These are phyloP conservation scores for rabbit (Oryctolagus cuniculus) DNA, from an alignment of 2,113 vertebrate genomes.

Conservation along the genomic window DNA sequence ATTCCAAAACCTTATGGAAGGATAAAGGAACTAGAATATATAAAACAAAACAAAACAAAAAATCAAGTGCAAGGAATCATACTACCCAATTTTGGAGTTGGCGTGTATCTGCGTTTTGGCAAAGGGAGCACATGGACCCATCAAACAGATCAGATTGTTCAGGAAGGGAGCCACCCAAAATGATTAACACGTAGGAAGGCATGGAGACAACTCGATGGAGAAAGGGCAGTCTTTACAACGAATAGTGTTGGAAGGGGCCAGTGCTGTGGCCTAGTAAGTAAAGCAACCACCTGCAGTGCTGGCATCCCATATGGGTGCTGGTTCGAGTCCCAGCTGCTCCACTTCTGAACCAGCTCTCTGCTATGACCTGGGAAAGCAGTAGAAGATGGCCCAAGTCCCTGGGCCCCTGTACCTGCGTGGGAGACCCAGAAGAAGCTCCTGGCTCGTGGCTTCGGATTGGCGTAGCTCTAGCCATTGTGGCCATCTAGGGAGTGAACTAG, in stretches of 20 bases:
- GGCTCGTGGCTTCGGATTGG: no score
- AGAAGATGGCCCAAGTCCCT: no score
- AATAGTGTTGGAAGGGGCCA: not conserved
- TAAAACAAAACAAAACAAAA: not conserved
- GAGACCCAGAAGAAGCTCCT: no score
- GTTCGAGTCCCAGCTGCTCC: no score
- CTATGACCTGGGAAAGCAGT: no score
- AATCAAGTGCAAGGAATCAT: not conserved
- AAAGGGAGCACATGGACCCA: not conserved
- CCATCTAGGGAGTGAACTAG: no score
- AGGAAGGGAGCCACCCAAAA: not conserved
- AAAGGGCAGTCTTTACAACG: not conserved
- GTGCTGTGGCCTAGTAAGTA: no score
- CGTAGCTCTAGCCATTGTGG: no score
- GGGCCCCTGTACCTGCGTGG: no score
- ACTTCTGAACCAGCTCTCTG: no score
- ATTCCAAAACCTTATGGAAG: not conserved
- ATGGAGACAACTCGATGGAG: not conserved
- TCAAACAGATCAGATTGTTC: not conserved
- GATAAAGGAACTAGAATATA: slow-evolving; percentile 8
- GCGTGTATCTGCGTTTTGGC: not conserved
- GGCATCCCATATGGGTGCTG: no score
- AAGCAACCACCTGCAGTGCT: no score
- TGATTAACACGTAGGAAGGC: not conserved
- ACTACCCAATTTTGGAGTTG: not conserved